These are phyloP conservation scores for Apteryx mantelli DNA, from an alignment of 2,113 vertebrate genomes.

Conservation along the genomic window DNA sequence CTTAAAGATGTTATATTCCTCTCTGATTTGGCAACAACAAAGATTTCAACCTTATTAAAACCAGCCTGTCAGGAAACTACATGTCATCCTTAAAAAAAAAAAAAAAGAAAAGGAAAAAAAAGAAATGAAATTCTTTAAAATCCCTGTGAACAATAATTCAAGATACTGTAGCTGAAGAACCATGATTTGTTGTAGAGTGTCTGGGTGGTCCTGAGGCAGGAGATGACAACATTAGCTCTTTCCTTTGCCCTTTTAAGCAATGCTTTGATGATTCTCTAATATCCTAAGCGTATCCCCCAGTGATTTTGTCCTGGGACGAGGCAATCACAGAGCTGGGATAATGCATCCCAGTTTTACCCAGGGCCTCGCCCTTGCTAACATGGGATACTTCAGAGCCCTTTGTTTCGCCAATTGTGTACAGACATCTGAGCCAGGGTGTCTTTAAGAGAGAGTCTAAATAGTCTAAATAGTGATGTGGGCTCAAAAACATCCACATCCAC, in stretches of 20 bases:
- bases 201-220: slow-evolving; percentile 69
- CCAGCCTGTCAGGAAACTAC: slow-evolving; percentile 72
- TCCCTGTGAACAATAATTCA: slow-evolving; percentile 54
- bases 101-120: fast-evolving
- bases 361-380: not conserved
- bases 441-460: not conserved
- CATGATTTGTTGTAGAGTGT: slow-evolving; percentile 38
- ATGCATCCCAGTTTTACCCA: slow-evolving; percentile 53
- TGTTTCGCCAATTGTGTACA: slow-evolving; percentile 21
- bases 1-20: slow-evolving; percentile 75
- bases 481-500: not conserved
- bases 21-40: slow-evolving; percentile 74
- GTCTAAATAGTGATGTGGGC: slow-evolving; percentile 7
- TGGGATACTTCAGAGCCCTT: slow-evolving; percentile 24
- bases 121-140: slow-evolving; percentile 48
- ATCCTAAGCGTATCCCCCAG: slow-evolving; percentile 48
- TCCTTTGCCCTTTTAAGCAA: slow-evolving; percentile 64
- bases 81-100: slow-evolving; percentile 41
- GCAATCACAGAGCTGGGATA: slow-evolving; percentile 27
- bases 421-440: slow-evolving; percentile 32
- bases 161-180: slow-evolving; percentile 59
- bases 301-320: slow-evolving; percentile 33
- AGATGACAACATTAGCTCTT: slow-evolving; percentile 65
- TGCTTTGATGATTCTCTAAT: slow-evolving; percentile 72
- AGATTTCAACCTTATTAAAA: slow-evolving; percentile 75